A percentile compares a stretch with the other conserved stretches of the same genome.
phyloP scores from a whole-genome alignment of 2,888 invertebrate species.

The Netelia virgata region DNA sequence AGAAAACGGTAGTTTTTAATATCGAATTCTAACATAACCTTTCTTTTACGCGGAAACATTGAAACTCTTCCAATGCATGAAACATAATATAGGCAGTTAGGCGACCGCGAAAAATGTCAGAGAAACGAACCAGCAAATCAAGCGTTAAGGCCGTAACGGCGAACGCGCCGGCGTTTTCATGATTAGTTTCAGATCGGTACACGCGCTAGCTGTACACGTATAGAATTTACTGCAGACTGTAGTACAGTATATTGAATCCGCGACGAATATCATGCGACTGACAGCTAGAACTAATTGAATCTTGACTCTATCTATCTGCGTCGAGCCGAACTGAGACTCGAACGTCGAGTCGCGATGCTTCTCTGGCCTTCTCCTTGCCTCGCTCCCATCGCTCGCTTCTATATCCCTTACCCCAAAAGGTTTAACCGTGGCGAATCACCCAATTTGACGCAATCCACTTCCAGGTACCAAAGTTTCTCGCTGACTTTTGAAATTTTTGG shows the following conservation, averaged over 20 bases:
- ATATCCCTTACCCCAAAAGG: background rate
- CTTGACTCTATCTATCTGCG: slow-evolving; percentile 83
- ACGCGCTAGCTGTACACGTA: slow-evolving; percentile 17
- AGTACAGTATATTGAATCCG: slow-evolving; percentile 79
- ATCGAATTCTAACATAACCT: no score
- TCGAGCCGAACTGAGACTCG: slow-evolving; percentile 81
- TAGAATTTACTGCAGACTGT: slow-evolving; percentile 11
- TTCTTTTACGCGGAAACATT: no score
- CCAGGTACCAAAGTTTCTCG: slow-evolving; percentile 18
- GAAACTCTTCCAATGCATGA: no score
- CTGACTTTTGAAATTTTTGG: background rate
- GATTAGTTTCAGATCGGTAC: slow-evolving; percentile 1
- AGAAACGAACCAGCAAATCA: no score
- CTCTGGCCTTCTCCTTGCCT: slow-evolving; percentile 54
- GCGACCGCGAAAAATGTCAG: no score
- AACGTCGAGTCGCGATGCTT: slow-evolving; percentile 74
- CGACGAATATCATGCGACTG: slow-evolving; percentile 83
- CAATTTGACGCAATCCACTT: slow-evolving; percentile 12
- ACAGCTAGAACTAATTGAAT: slow-evolving; percentile 84
- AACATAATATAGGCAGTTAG: no score
- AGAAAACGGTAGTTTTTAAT: no score
- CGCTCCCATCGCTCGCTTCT: slow-evolving; percentile 42
- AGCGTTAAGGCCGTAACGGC: background rate
- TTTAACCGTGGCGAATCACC: slow-evolving; percentile 2
- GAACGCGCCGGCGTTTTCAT: background rate